Base-by-base conservation (phyloP, 2,797 vertebrate species). In the Epinephelus awoara region DNA sequence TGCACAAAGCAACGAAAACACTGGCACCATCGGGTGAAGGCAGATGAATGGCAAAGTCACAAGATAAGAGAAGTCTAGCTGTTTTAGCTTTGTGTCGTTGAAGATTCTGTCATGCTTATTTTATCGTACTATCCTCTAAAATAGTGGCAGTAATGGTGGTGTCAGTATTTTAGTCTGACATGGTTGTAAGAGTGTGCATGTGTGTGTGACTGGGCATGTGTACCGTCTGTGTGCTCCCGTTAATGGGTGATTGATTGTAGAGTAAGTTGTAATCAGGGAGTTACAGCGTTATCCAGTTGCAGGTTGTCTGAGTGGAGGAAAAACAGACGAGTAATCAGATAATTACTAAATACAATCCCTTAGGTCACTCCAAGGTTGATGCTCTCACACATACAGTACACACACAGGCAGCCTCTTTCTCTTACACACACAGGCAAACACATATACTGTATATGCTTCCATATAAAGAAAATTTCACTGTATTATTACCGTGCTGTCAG, bases 291-390 rank as follows among this genome's bases (percentile, higher is more conserved):
- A 88, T 89, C 83, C 87, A 89, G 83, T 90, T 90, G 88, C 81
- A 82, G 65, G 69, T 75, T 86, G 83, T 87, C 83, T 84, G 80
- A 84, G 78, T 62, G 46, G 54, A 29, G 51, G 21, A 77, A 82
- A 88, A 85, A 83, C 73, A 89, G 82, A 73, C 58, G 55, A 82
- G 84, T 89, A 92, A 93, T 94, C 87, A 92, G 88, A 90, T 94
- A 91, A 93, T 93, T 91, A 92, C 82, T 87, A 82, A 88, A 88
- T 85, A 85, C 83, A 87, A 86, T 83, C 85, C 78, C 80, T 72
- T 67, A 89, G 89, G 85, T 93, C 89, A 83, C 62, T 57, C 68
- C 83, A 88, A 91, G 88, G 89, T 91, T 84, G 79, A 80, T 3
- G 42, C 63, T 25, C 44, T 56, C 66, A 72, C 77, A 73, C 67